Evolutionary conservation across 2,888 invertebrate genomes (phyloP), one percentile per base, ranked within the genome.

Genomic region (Ceratothoa steindachneri): DNA sequence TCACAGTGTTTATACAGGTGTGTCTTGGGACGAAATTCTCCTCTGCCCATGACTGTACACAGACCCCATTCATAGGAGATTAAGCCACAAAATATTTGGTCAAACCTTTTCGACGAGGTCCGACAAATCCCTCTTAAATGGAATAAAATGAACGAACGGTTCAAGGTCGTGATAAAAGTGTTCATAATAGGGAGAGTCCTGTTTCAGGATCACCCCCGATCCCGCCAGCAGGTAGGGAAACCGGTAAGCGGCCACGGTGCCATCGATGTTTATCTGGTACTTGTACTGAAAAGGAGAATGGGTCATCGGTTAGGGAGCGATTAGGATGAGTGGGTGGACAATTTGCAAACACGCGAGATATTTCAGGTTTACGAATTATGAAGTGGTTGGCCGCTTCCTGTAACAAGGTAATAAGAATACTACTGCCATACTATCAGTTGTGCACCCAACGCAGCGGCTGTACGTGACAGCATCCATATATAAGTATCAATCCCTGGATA

Each of bases 191-290:
- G 89, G 88, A 0, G 97, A 97, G 29, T 92, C 89, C 85, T 96
- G 96, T 85, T 98, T 98, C 15, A 98, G 87, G 15, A 97, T 90
- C 75, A 95, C 85, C 0, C 94, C 90, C 82, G 93, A 92, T 0
- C 97, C 96, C 64, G 89, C 92, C 78, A 98, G 85, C 24, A 98
- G 87, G 84, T 95, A 97, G 0, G 97, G 97, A 80, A 96, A 88
- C 78, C 97, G 88, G 84, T 97, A 98, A 0, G 97, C 94, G 24
- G 97, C 97, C 19, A 98, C 97, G 52, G 97, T 95, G 19, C 98
- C 98, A 86, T 98, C 98, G 72, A 98, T 87, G 82, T 91, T 94
- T 30, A 98, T 85, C 86, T 95, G 95, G 85, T 96, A 98, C 86
- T 97, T 97, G 84, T 92, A 94, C 96, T 97, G 86, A 83, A 82